A percentile compares a stretch with the other conserved stretches of the same genome.
Evolutionary conservation across 2,888 invertebrate genomes (phyloP).

Genomic region (Drosophila cyrtoloma): DNA sequence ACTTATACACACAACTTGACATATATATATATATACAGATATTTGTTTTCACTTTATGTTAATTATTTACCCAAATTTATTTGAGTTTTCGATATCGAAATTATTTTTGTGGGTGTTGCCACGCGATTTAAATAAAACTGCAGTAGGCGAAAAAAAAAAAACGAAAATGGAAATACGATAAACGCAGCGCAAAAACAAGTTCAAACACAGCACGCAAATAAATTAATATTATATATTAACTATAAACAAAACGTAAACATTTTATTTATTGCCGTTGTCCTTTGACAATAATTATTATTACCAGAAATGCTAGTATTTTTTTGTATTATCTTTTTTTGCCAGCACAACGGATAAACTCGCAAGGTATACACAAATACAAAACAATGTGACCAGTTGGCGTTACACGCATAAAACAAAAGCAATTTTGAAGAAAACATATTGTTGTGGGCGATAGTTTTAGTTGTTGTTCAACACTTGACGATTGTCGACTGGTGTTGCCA

Average conservation of each 20-base stretch:
- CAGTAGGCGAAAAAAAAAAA: not conserved
- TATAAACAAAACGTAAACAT: not conserved
- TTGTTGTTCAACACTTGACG: not conserved
- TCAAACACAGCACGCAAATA: constrained; percentile 6
- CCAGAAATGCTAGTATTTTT: constrained; percentile 32
- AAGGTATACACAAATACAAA: constrained; percentile 47
- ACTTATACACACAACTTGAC: not conserved
- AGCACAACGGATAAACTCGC: constrained; percentile 37
- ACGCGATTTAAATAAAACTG: constrained; percentile 18
- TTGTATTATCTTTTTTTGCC: constrained; percentile 17
- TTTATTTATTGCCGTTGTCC: not conserved
- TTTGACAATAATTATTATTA: constrained; percentile 32
- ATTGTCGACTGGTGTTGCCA: not conserved
- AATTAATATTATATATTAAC: not conserved
- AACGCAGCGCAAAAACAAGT: not conserved
- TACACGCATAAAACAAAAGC: not conserved
- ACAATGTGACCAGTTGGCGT: constrained; percentile 30
- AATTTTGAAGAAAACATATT: not conserved
- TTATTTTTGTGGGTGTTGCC: constrained; percentile 28
- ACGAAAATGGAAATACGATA: not conserved
- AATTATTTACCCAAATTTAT: constrained; percentile 3
- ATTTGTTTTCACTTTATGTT: constrained; percentile 1
- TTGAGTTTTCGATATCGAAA: not conserved
- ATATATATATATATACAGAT: not conserved
- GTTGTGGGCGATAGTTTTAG: not conserved